These are phyloP conservation scores for Corythoichthys intestinalis DNA, from an alignment of 2,113 vertebrate genomes.

Conservation along the genomic window DNA sequence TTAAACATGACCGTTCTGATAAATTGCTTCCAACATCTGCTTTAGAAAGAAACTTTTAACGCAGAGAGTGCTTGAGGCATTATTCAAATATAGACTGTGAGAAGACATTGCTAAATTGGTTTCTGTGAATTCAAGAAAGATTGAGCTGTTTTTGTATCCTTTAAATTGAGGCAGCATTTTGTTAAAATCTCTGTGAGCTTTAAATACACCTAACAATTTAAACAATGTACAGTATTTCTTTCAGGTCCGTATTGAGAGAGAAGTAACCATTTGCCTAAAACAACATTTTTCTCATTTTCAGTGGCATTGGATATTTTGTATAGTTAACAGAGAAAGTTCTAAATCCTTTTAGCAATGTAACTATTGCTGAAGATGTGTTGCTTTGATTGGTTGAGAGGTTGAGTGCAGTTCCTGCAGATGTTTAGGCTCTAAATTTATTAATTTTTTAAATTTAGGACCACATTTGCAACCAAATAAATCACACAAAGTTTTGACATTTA, in stretches of 20 bases:
- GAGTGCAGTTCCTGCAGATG: not conserved
- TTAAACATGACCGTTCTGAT: constrained; percentile 18
- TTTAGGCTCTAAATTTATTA: not conserved
- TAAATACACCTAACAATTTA: not conserved
- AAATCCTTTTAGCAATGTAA: too few species aligned
- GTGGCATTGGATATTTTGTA: too few species aligned
- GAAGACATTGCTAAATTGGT: not conserved
- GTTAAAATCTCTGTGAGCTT: not conserved
- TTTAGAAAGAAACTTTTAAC: constrained; percentile 19
- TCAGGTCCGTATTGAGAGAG: not conserved
- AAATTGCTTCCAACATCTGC: constrained; percentile 30
- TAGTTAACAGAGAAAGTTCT: too few species aligned
- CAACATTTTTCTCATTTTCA: not conserved
- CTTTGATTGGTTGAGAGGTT: not conserved
- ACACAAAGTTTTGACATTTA: not conserved
- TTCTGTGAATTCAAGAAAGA: not conserved
- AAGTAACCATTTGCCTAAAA: not conserved
- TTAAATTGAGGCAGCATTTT: not conserved
- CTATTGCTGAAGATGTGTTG: not conserved
- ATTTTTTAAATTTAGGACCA: not conserved
- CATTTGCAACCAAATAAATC: not conserved
- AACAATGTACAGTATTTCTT: not conserved
- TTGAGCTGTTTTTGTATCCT: not conserved
- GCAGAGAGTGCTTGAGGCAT: constrained; percentile 29
- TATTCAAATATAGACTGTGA: constrained; percentile 14